Evolutionary conservation across 2,113 vertebrate genomes (phyloP).

Genomic region (Gobius niger): DNA sequence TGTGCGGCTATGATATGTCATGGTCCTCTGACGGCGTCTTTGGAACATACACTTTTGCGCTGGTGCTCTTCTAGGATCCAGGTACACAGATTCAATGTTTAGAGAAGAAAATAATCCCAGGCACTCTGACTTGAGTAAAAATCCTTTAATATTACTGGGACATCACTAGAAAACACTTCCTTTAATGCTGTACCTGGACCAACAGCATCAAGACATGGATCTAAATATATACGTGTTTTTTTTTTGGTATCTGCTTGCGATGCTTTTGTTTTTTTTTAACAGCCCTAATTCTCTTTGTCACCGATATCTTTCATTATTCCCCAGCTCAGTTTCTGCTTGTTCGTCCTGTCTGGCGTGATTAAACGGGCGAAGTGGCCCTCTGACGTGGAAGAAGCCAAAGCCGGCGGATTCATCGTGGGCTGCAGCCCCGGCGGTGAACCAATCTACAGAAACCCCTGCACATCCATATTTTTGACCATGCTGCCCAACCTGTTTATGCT

Average conservation of each 20-base stretch:
- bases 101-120: too few species aligned
- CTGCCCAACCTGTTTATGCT: conserved; percentile 91
- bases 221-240: too few species aligned
- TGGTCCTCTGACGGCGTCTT: too few species aligned
- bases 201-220: too few species aligned
- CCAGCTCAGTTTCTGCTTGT: conserved; percentile 91
- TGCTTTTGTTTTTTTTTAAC: neutral
- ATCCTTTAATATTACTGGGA: too few species aligned
- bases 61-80: too few species aligned
- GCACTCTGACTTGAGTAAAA: too few species aligned
- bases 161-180: too few species aligned
- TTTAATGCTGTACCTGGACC: too few species aligned
- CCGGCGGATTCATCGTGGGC: conserved; percentile 88
- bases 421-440: conserved; percentile 81
- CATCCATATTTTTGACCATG: conserved; percentile 83
- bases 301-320: neutral
- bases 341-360: conserved; percentile 87
- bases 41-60: too few species aligned
- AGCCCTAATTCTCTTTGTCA: neutral
- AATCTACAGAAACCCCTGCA: conserved; percentile 90
- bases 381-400: conserved; percentile 87
- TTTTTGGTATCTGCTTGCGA: neutral
- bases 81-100: too few species aligned
- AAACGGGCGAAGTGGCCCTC: conserved; percentile 90
- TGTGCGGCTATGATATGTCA: too few species aligned